Conservation (phyloP, 1,140 invertebrate genomes). For the Ostrea denselamellosa region DNA sequence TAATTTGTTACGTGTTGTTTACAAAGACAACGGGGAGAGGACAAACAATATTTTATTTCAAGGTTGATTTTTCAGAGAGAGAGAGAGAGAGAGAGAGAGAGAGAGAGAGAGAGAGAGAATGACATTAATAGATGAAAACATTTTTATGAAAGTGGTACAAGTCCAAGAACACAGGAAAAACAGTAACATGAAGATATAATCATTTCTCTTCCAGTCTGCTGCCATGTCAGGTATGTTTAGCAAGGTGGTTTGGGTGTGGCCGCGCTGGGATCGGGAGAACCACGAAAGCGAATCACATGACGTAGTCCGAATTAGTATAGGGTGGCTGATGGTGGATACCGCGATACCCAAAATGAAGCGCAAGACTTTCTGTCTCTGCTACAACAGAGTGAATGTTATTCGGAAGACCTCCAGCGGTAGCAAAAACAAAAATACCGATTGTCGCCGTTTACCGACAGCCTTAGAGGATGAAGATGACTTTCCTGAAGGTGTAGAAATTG, state of each 20-base stretch:
- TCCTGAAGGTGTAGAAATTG: neutral
- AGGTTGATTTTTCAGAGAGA: no score
- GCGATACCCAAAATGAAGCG: constrained; percentile 6
- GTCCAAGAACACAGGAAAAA: neutral
- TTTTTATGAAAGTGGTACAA: no score
- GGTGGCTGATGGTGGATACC: constrained; percentile 46
- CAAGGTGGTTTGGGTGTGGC: constrained; percentile 72
- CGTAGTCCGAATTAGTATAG: constrained; percentile 38
- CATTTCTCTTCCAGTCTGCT: constrained; percentile 46
- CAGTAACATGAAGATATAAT: neutral
- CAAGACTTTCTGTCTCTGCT: constrained; percentile 50
- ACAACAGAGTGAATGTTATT: neutral
- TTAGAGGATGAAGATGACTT: constrained; percentile 1
- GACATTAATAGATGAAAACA: no score
- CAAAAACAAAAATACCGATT: neutral
- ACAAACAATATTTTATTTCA: no score
- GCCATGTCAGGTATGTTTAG: constrained; percentile 64
- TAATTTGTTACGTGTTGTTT: no score
- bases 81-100: no score
- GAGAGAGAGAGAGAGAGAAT: no score
- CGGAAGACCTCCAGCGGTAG: neutral
- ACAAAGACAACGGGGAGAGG: no score
- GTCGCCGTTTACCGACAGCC: neutral
- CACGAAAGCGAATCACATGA: constrained; percentile 46
- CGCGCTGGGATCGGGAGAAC: constrained; percentile 64